Percentiles rank a stretch among this genome's conserved stretches.
Conservation (phyloP, 1,140 invertebrate species). For the Holcopasites calliopsidis region DNA sequence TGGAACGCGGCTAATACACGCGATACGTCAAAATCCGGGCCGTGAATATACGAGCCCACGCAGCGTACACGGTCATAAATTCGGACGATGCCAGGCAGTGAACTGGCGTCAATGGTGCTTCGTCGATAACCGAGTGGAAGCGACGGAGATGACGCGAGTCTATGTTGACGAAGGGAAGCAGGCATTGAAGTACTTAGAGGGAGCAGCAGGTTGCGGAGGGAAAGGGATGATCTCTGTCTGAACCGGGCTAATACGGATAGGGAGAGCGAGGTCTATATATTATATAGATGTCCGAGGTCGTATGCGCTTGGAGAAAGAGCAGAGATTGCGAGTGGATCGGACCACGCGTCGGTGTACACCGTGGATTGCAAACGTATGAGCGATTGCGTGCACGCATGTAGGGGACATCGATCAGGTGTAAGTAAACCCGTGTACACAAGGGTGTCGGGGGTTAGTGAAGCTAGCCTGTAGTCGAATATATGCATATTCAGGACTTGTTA, state of each 20-base stretch:
- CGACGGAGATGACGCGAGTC: neutral
- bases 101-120: constrained; percentile 78
- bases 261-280: constrained; percentile 25
- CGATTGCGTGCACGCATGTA: constrained; percentile 4
- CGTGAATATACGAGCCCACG: constrained; percentile 62
- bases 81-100: constrained; percentile 70
- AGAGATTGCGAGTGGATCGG: neutral
- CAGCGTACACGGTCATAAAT: constrained; percentile 75
- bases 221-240: neutral
- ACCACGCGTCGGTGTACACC: neutral
- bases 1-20: constrained; percentile 69
- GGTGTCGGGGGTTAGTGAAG: constrained; percentile 24
- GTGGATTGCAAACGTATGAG: constrained; percentile 10
- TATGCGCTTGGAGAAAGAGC: neutral
- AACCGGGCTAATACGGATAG: constrained; percentile 8
- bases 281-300: neutral
- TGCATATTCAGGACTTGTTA: constrained; percentile 78
- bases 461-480: constrained; percentile 59
- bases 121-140: constrained; percentile 64
- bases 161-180: constrained; percentile 11
- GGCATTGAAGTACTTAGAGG: constrained; percentile 6
- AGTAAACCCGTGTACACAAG: constrained; percentile 13
- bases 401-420: neutral
- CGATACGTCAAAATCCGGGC: constrained; percentile 67
- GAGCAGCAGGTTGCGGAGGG: neutral